Evolutionary conservation across 2,888 invertebrate genomes (phyloP).

Genomic region (Melipona bicolor): DNA sequence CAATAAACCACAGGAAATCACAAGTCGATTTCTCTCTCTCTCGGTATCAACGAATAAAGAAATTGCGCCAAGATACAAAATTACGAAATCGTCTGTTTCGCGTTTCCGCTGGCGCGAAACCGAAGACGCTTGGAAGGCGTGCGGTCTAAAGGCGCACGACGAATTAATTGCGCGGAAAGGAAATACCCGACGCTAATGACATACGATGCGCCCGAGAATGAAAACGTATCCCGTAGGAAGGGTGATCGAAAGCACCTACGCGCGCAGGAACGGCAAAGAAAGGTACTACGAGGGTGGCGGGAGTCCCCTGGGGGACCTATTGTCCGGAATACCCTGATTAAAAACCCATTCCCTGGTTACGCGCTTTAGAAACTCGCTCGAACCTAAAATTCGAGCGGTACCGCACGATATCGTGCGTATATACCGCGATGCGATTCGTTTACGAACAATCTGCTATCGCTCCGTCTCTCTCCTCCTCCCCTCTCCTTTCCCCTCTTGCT

Average conservation of each 20-base stretch:
- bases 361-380: conserved; percentile 67
- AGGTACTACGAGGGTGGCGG: conserved; percentile 77
- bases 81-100: too few relatives aligned
- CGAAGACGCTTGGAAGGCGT: conserved; percentile 17
- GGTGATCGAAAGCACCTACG: conserved; percentile 73
- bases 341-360: conserved; percentile 81
- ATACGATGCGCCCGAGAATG: conserved; percentile 53
- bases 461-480: background rate
- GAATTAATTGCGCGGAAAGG: conserved; percentile 71
- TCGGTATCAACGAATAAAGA: too few relatives aligned
- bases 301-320: conserved; percentile 80
- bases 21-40: too few relatives aligned
- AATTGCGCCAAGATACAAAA: too few relatives aligned
- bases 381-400: conserved; percentile 66
- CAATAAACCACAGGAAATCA: too few relatives aligned
- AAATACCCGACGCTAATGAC: conserved; percentile 54
- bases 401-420: conserved; percentile 52
- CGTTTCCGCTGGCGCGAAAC: background rate
- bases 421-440: conserved; percentile 51
- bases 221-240: conserved; percentile 65
- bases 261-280: conserved; percentile 74
- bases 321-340: conserved; percentile 83
- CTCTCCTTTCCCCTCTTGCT: background rate
- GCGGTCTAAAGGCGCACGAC: conserved; percentile 54
- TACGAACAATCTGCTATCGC: conserved; percentile 26